These are phyloP conservation scores for Pedetes capensis DNA, from an alignment of 2,113 vertebrate genomes.

Conservation along the genomic window DNA sequence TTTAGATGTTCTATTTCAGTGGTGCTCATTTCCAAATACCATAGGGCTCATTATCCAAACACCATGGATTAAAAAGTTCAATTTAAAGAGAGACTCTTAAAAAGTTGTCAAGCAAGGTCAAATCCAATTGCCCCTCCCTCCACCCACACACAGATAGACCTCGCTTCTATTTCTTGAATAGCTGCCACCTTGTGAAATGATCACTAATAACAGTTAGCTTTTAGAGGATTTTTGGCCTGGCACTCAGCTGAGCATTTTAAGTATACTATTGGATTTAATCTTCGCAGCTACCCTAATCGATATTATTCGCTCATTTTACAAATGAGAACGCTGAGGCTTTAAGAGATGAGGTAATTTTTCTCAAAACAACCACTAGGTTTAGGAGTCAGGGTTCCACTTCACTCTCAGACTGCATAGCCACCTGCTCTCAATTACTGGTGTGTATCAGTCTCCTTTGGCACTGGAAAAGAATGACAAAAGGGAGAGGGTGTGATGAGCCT, in stretches of 20 bases:
- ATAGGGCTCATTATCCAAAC: no score
- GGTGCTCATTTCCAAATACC: not conserved
- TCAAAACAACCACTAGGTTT: not conserved
- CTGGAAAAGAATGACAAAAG: not conserved
- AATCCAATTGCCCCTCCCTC: not conserved
- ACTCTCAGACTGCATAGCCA: not conserved
- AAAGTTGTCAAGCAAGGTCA: not conserved
- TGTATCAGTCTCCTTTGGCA: not conserved
- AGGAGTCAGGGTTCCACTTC: not conserved
- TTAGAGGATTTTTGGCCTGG: not conserved
- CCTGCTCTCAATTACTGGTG: not conserved
- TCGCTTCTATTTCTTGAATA: not conserved
- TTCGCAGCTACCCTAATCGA: not conserved
- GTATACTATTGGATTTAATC: not conserved
- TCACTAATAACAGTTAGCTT: not conserved
- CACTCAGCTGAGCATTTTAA: not conserved
- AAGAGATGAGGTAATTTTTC: not conserved
- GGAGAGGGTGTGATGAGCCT: not conserved
- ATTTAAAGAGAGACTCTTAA: not conserved
- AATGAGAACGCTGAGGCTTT: not conserved
- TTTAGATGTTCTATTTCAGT: not conserved
- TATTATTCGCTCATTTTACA: not conserved
- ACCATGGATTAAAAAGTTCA: not conserved
- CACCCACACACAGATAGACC: not conserved
- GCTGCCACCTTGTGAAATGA: constrained; percentile 12